Evolutionary conservation across 35 echinoderm and acorn worm genomes (phyloP).

Genomic region (Diadema setosum): DNA sequence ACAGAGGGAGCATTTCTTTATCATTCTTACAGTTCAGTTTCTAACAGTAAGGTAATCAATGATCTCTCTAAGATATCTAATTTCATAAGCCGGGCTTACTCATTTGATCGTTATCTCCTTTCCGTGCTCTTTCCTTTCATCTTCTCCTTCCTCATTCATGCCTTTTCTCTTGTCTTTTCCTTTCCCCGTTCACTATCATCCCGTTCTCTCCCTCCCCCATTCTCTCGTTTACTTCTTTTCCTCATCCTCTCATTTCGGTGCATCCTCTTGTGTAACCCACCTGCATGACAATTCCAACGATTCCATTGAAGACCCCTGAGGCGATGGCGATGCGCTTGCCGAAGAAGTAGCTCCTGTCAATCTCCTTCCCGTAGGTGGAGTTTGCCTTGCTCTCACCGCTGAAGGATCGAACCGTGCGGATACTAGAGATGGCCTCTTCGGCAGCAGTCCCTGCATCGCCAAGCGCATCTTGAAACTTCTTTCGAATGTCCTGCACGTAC

Average conservation of each 20-base stretch:
- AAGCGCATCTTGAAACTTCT: slow-evolving; percentile 92
- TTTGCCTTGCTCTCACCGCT: slow-evolving; percentile 62
- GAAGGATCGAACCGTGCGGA: slow-evolving; percentile 80
- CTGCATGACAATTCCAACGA: slow-evolving; percentile 78
- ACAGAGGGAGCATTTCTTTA: too few relatives aligned
- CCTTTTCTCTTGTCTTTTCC: background rate
- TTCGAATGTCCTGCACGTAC: slow-evolving; percentile 60
- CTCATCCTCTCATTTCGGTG: too few relatives aligned
- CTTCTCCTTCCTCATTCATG: too few relatives aligned
- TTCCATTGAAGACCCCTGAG: slow-evolving; percentile 78
- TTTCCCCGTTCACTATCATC: background rate
- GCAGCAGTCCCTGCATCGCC: slow-evolving; percentile 83
- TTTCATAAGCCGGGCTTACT: too few relatives aligned
- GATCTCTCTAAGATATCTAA: too few relatives aligned
- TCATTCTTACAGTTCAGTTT: too few relatives aligned
- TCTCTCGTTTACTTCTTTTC: too few relatives aligned
- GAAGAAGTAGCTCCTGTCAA: slow-evolving; percentile 65
- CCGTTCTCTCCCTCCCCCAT: too few relatives aligned
- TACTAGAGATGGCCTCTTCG: slow-evolving; percentile 89
- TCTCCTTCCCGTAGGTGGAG: slow-evolving; percentile 61
- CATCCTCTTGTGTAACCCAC: slow-evolving; percentile 5
- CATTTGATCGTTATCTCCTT: too few relatives aligned
- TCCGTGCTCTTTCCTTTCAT: too few relatives aligned
- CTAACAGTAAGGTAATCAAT: too few relatives aligned
- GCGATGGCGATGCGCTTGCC: slow-evolving; percentile 73